These are phyloP conservation scores for Tringa solitaria DNA, from an alignment of 2,113 vertebrate species.

Conservation along the genomic window DNA sequence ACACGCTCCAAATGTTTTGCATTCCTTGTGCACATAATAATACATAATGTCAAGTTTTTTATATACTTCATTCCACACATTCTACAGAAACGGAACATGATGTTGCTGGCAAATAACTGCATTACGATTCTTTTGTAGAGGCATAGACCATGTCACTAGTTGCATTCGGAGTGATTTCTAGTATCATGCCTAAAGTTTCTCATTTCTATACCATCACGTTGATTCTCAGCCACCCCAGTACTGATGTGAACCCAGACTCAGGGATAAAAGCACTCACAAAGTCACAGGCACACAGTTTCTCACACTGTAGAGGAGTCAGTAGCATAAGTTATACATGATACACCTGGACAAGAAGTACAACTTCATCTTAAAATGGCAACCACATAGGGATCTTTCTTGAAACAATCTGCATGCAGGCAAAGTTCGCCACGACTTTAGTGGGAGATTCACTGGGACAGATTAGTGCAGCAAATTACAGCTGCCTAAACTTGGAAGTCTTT, in stretches of 20 bases:
- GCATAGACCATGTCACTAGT: background rate
- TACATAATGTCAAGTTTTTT: background rate
- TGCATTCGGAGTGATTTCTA: background rate
- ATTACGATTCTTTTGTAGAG: background rate
- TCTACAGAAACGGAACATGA: background rate
- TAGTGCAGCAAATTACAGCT: background rate
- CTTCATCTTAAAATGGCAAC: background rate
- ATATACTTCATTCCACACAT: background rate
- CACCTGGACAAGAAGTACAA: background rate
- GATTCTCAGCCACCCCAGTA: background rate
- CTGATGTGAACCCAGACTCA: background rate
- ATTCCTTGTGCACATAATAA: background rate
- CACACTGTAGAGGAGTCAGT: background rate
- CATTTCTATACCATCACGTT: background rate
- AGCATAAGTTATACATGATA: background rate
- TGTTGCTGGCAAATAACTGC: background rate
- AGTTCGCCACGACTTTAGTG: background rate
- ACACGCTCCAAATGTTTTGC: background rate
- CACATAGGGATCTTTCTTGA: background rate
- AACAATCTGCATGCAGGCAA: background rate
- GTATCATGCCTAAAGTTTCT: background rate
- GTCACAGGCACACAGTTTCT: background rate
- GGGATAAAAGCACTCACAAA: background rate
- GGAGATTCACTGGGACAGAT: background rate
- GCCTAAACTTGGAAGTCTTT: background rate